Percentiles rank a stretch among this genome's conserved stretches.
These are phyloP conservation scores for Popillia japonica DNA, from an alignment of 1,140 invertebrate species.

Conservation along the genomic window DNA sequence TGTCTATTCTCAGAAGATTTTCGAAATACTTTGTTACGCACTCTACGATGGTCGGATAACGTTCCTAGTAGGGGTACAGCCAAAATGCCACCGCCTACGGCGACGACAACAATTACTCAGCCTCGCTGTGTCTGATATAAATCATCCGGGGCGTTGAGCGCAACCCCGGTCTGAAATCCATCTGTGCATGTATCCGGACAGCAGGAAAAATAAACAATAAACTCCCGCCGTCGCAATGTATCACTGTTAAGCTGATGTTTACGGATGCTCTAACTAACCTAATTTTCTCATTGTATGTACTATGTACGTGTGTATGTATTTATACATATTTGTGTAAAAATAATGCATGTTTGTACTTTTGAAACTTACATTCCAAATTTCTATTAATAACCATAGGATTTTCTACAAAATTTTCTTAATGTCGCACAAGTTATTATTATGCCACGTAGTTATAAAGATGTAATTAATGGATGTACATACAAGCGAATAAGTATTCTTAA, in stretches of 20 bases:
- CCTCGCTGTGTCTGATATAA: constrained; percentile 57
- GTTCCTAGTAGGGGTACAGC: constrained; percentile 44
- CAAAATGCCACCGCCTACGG: constrained; percentile 54
- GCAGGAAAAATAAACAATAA: constrained; percentile 1
- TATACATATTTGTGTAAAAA: neutral
- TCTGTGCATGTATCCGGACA: constrained; percentile 16
- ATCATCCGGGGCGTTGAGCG: constrained; percentile 42
- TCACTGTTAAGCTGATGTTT: neutral
- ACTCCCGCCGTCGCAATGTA: neutral
- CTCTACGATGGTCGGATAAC: constrained; percentile 67
- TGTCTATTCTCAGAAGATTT: constrained; percentile 81
- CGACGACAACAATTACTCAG: constrained; percentile 56
- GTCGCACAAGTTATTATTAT: too few relatives aligned
- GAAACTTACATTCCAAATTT: too few relatives aligned
- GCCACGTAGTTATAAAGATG: too few relatives aligned
- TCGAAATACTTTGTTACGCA: constrained; percentile 73
- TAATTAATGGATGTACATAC: too few relatives aligned
- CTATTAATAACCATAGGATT: too few relatives aligned
- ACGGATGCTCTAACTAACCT: neutral
- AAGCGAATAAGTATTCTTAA: too few relatives aligned
- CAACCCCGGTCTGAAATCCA: constrained; percentile 43
- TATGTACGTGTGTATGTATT: neutral
- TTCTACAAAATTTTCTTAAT: too few relatives aligned
- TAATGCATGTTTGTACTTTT: too few relatives aligned
- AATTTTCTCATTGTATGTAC: neutral